Base-by-base conservation (phyloP, 1,140 invertebrate genomes). In the Drosophila parabipectinata region DNA sequence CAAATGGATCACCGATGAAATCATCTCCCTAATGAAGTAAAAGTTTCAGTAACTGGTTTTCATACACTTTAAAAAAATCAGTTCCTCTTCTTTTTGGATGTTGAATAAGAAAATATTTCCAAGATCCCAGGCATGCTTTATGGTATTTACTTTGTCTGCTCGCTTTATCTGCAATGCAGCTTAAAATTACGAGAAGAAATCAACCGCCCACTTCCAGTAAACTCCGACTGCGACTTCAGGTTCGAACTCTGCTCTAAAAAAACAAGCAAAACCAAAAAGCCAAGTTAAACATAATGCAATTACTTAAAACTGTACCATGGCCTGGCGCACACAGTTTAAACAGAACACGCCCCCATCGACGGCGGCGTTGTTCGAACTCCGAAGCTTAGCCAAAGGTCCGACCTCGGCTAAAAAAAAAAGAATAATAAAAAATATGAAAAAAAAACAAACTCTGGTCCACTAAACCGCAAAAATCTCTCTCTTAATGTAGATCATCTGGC, bases 291-390 rank as follows among this genome's bases (percentile, higher is more conserved):
- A 87, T 87, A 87, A 88, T 88, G 83, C 83, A 88, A 88, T 88
- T 88, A 88, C 83, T 88, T 88, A 88, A 87, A 88, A 88, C 79
- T 88, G 84, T 85, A 82, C 83, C 82, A 87, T 77, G 82, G 73
- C 61, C 77, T 51, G 77, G 80, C 61, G 79, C 75, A 83, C 76
- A 71, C 79, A 71, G 74, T 81, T 81, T 78, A 84, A 80, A 62
- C 73, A 80, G 79, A 78, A 83, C 83, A 88, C 83, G 83, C 82
- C 83, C 83, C 80, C 72, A 69, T 69, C 66, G 66, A 50, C 63
- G 64, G 53, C 61, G 61, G 64, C 66, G 45, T 52, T 75, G 61
- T 63, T 26, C 72, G 62, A 62, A 68, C 56, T 69, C 62, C 72
- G 66, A 64, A 66, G 78, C 12, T 12, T 37, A 37, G 9, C 79